A percentile compares a stretch with the other conserved stretches of the same genome.
phyloP scores from a whole-genome alignment of 2,797 vertebrate genomes.

The Chelmon rostratus region DNA sequence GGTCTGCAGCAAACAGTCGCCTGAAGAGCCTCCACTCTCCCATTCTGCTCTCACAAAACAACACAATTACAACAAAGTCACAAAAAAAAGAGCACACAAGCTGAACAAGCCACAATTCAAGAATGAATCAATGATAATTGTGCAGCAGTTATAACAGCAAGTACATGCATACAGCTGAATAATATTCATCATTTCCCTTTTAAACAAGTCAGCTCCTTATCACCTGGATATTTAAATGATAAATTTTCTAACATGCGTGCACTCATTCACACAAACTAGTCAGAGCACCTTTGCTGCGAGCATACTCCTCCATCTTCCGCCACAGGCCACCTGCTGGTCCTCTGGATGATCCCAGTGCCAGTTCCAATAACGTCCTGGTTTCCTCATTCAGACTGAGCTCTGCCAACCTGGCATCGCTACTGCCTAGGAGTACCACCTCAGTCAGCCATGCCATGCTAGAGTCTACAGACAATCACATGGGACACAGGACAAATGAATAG shows the following conservation, averaged over 20 bases:
- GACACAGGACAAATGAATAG: background rate
- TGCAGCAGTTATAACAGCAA: background rate
- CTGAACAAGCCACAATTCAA: background rate
- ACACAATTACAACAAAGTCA: conserved; percentile 38
- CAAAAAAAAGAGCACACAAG: conserved; percentile 2
- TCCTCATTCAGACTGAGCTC: conserved; percentile 84
- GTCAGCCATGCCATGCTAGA: conserved; percentile 83
- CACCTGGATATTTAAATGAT: conserved; percentile 17
- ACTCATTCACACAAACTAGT: background rate
- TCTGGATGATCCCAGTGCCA: conserved; percentile 83
- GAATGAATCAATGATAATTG: background rate
- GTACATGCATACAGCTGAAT: background rate
- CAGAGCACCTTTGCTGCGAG: conserved; percentile 81
- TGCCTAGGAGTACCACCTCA: conserved; percentile 83
- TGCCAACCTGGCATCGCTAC: conserved; percentile 78
- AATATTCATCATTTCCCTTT: background rate
- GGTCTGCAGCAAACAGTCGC: conserved; percentile 84
- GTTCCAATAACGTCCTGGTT: conserved; percentile 82
- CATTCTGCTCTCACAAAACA: conserved; percentile 80
- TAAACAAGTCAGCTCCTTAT: background rate
- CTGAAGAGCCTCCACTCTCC: conserved; percentile 80
- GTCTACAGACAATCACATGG: conserved; percentile 65
- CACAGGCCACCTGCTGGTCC: conserved; percentile 83
- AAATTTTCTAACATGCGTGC: background rate
- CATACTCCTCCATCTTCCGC: conserved; percentile 88